Evolutionary conservation across 2,797 vertebrate species (phyloP), one percentile per base, ranked within the genome.

Genomic region (Lithobates sylvaticus): DNA sequence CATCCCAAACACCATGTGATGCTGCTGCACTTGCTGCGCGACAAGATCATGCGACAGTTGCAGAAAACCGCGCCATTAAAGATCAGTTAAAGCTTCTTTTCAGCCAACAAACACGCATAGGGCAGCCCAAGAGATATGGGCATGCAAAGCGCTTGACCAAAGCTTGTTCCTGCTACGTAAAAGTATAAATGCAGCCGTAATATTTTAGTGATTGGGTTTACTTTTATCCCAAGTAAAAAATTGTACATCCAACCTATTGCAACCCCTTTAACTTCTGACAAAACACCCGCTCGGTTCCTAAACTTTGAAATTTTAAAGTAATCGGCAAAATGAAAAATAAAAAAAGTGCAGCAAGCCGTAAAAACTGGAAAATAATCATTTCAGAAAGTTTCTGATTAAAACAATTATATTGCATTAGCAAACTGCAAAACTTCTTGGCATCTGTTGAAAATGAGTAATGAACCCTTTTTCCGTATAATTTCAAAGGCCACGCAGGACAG

Each of bases 361-460:
- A 67, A 67, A 73, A 73, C 39, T 27, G 10, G 15, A 36, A 82
- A 82, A 73, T 82, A 73, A 82, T 64, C 34, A 29, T 73, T 34
- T 73, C 61, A 42, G 50, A 83, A 83, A 74, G 54, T 85, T 80
- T 67, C 16, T 15, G 78, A 61, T 76, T 81, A 76, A 81, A 77
- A 78, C 81, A 74, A 79, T 87, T 39, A 76, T 42, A 69, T 73
- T 54, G 74, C 78, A 67, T 84, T 84, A 84, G 78, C 69, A 83
- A 87, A 87, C 75, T 67, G 18, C 73, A 75, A 87, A 78, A 73
- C 75, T 78, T 47, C 68, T 76, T 74, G 75, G 80, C 81, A 87
- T 87, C 75, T 87, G 86, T n/a, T 83, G 76, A 26, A 78, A 74
- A 84, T 87, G 86, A 87, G 61, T 83, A 87, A 87, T 87, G 86